A percentile compares a stretch with the other conserved stretches of the same genome.
These are phyloP conservation scores for Nasonia vitripennis DNA, from an alignment of 1,140 invertebrate genomes.

Conservation along the genomic window DNA sequence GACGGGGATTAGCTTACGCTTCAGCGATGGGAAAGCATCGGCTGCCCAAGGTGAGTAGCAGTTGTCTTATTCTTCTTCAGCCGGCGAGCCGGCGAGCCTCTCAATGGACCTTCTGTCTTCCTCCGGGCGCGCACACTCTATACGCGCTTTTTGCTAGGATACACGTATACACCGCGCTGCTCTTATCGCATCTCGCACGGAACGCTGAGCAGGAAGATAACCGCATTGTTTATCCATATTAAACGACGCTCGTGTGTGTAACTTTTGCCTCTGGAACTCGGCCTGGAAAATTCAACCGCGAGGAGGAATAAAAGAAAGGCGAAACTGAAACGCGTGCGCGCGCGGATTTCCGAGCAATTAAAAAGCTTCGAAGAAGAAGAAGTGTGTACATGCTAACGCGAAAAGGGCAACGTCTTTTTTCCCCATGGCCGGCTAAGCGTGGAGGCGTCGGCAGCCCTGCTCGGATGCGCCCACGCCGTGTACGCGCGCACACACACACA, in stretches of 20 bases:
- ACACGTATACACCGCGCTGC: background rate
- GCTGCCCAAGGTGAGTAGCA: background rate
- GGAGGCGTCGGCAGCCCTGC: background rate
- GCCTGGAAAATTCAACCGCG: too few relatives aligned
- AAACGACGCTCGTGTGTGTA: background rate
- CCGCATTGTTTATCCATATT: slow-evolving; percentile 13
- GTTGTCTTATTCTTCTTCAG: background rate
- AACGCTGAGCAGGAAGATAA: background rate
- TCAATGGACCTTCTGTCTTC: slow-evolving; percentile 29
- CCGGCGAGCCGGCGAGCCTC: background rate
- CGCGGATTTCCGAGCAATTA: slow-evolving; percentile 42
- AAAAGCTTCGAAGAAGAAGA: slow-evolving; percentile 30
- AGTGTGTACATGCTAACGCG: background rate
- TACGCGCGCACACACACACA: background rate
- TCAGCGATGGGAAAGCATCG: slow-evolving; percentile 24
- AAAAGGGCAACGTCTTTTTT: slow-evolving; percentile 37
- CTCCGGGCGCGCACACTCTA: background rate
- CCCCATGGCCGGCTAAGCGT: slow-evolving; percentile 20
- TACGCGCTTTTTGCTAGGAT: background rate
- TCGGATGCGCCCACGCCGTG: slow-evolving; percentile 37
- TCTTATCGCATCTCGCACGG: slow-evolving; percentile 8
- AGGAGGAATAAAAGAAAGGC: background rate
- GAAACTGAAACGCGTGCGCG: background rate
- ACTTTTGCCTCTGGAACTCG: too few relatives aligned
- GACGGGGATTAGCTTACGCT: slow-evolving; percentile 19